phyloP scores from a whole-genome alignment of 1,140 invertebrate species.

The Venturia canescens region DNA sequence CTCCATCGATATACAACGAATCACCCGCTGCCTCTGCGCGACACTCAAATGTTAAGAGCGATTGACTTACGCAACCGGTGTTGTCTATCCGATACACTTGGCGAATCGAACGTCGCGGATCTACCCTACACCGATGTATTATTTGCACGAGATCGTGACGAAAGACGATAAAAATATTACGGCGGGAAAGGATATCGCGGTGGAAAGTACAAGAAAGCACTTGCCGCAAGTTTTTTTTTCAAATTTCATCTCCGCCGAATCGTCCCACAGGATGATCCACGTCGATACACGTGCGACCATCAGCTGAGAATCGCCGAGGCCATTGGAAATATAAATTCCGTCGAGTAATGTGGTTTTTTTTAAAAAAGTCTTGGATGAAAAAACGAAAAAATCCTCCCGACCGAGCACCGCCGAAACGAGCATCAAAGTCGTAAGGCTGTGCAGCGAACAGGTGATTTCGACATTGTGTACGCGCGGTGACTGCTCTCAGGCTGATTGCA shows the following conservation, averaged over 20 bases:
- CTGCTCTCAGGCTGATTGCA: conserved; percentile 20
- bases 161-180: conserved; percentile 3
- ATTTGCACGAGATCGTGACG: too few relatives aligned
- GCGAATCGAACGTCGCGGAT: conserved; percentile 1
- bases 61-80: conserved; percentile 60
- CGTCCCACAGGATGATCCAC: conserved; percentile 5
- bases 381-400: not conserved
- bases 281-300: conserved; percentile 25
- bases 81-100: conserved; percentile 35
- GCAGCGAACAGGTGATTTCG: conserved; percentile 9
- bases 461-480: not conserved
- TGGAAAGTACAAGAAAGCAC: not conserved
- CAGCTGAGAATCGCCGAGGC: too few relatives aligned
- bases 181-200: conserved; percentile 44
- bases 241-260: not conserved
- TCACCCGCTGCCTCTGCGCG: conserved; percentile 20
- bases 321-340: too few relatives aligned
- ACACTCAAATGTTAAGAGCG: conserved; percentile 57
- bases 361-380: not conserved
- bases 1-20: not conserved
- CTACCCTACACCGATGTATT: not conserved
- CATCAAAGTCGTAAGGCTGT: not conserved
- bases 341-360: too few relatives aligned
- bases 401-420: not conserved
- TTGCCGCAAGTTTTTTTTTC: not conserved